A percentile compares a stretch with the other conserved stretches of the same genome.
Evolutionary conservation across 1,140 invertebrate genomes (phyloP).

Genomic region (Lordiphosa clarofinis): DNA sequence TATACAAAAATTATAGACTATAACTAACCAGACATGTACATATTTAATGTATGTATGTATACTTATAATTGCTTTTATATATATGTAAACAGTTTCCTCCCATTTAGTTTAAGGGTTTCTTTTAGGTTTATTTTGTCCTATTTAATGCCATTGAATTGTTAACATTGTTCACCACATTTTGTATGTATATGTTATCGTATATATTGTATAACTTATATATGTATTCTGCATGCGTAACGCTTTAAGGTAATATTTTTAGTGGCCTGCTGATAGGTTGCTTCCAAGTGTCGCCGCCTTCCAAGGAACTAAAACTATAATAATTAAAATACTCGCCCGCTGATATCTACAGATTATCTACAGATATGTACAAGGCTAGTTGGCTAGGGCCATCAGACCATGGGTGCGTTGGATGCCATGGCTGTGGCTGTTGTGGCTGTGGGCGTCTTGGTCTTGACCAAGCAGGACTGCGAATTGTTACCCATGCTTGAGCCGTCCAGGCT

Average conservation of each 20-base stretch:
- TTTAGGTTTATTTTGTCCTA: conserved; percentile 45
- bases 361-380: conserved; percentile 21
- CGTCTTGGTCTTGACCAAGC: conserved; percentile 71
- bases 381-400: conserved; percentile 42
- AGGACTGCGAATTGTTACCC: conserved; percentile 75
- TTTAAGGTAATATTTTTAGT: conserved; percentile 76
- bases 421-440: conserved; percentile 4
- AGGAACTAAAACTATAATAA: background rate
- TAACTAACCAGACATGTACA: conserved; percentile 64
- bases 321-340: conserved; percentile 18
- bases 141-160: conserved; percentile 72
- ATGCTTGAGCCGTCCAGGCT: conserved; percentile 82
- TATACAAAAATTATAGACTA: conserved; percentile 68
- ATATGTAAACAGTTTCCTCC: conserved; percentile 62
- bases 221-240: conserved; percentile 65
- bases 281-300: conserved; percentile 26
- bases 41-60: conserved; percentile 13
- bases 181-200: conserved; percentile 41
- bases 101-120: conserved; percentile 33
- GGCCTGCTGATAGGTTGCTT: conserved; percentile 58
- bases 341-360: conserved; percentile 40
- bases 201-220: conserved; percentile 32
- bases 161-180: conserved; percentile 75
- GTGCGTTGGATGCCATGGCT: conserved; percentile 15
- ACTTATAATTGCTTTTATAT: conserved; percentile 43